Conservation (phyloP, 2,113 vertebrate genomes). For the Picathartes gymnocephalus region DNA sequence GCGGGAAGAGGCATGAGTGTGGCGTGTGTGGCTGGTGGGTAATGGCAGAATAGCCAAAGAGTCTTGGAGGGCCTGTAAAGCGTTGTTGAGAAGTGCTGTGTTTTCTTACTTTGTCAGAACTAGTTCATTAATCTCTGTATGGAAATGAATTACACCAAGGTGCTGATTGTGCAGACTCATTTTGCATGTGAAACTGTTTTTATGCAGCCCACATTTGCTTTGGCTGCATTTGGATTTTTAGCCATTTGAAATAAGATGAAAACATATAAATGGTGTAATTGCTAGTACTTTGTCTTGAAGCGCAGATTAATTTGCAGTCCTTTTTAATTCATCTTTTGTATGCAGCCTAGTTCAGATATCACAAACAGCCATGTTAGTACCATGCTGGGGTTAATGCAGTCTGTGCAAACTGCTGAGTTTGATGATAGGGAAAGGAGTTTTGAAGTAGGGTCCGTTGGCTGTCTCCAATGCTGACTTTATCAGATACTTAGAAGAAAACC, state of each 20-base stretch:
- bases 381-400: not conserved
- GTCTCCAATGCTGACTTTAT: not conserved
- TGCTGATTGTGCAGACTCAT: not conserved
- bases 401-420: not conserved
- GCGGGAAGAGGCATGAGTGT: not conserved
- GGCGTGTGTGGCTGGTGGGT: not conserved
- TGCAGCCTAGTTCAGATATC: not conserved
- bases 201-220: not conserved
- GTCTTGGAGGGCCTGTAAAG: not conserved
- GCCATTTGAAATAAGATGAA: not conserved
- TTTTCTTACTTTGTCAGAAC: not conserved
- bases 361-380: accelerated
- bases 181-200: not conserved
- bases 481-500: not conserved
- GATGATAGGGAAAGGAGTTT: not conserved
- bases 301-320: not conserved
- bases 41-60: not conserved
- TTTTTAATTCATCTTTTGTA: not conserved
- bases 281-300: not conserved
- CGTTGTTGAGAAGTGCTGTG: not conserved
- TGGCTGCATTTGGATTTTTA: not conserved
- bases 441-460: not conserved
- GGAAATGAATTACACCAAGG: not conserved
- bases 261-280: not conserved
- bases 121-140: not conserved